A percentile compares a stretch with the other conserved stretches of the same genome.
phyloP scores from a whole-genome alignment of 2,888 invertebrate genomes.

The Prosapia bicincta region DNA sequence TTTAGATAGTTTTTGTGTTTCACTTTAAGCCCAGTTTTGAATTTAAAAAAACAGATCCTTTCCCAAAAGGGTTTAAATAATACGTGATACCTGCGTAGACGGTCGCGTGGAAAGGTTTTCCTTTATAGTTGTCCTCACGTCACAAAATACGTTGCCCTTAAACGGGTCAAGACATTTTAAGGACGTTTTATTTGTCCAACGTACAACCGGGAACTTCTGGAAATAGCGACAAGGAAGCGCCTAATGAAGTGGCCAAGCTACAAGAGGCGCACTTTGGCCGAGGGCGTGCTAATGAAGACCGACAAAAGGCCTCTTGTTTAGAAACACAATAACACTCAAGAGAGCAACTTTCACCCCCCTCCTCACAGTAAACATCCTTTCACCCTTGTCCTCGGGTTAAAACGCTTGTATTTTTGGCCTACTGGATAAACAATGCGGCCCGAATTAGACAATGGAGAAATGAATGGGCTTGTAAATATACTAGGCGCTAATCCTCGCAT shows the following conservation, averaged over 20 bases:
- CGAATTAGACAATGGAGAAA: not conserved
- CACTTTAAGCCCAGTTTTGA: no score
- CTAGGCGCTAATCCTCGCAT: no score
- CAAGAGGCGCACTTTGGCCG: not conserved
- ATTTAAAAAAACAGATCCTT: no score
- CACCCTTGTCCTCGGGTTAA: not conserved
- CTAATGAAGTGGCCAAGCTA: not conserved
- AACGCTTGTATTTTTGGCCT: not conserved
- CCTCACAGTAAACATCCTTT: not conserved
- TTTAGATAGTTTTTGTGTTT: no score
- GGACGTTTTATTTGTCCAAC: no score
- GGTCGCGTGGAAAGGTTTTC: no score
- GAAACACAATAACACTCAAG: not conserved
- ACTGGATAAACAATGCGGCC: not conserved
- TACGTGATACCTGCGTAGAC: no score
- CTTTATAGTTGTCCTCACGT: no score
- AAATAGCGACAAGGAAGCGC: not conserved
- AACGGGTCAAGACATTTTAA: no score
- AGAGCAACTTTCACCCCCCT: not conserved
- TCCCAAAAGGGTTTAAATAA: no score
- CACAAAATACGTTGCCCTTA: no score
- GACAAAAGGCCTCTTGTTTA: not conserved
- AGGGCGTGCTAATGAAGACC: not conserved
- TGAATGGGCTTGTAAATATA: no score
- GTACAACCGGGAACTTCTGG: not conserved